Evolutionary conservation across 2,888 invertebrate species (phyloP), one percentile per base, ranked within the genome.

Genomic region (Athalia circularis): DNA sequence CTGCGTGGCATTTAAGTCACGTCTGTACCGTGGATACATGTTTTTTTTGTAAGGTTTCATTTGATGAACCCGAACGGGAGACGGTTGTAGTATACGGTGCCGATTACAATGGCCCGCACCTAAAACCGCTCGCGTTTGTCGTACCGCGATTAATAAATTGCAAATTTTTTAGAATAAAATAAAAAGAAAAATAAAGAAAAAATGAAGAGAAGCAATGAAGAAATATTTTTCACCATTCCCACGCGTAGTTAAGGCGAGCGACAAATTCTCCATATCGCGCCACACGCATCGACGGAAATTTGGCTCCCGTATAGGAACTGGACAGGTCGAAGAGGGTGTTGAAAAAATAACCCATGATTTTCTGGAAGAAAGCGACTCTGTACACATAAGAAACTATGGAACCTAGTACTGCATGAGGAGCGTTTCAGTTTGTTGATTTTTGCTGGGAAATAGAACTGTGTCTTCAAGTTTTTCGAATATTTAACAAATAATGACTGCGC

Each of bases 401-500:
- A 5, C 59, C 68, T 57, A 75, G 70, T 80, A 47, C 79, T 29
- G 29, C 29, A 29, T 29, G 2, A 29, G 29, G 29, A 29, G 29
- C 0, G 29, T 29, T 29, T 29, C 29, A 29, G 68, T 80, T 81
- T 87, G 87, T 87, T 88, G 84, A 86, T 84, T 81, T 83, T 84
- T 84, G 80, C 80, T 79, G 79, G 77, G 67, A 80, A 65, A 65
- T 65, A 81, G 80, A 83, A 76, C 82, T 82, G 82, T 83, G 82
- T 62, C 62, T 77, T 76, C 79, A 65, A 81, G 80, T 83, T 86
- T 84, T 83, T 82, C 79, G 82, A 81, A 84, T 86, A 85, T 86
- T 86, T 86, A 83, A 85, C 86, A 86, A 86, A 86, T 85, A 86
- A 81, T 84, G 85, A 83, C 85, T 81, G 65, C 15, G 84, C 81